Base-by-base conservation (phyloP, 2,113 vertebrate species). In the Hiodon alosoides region DNA sequence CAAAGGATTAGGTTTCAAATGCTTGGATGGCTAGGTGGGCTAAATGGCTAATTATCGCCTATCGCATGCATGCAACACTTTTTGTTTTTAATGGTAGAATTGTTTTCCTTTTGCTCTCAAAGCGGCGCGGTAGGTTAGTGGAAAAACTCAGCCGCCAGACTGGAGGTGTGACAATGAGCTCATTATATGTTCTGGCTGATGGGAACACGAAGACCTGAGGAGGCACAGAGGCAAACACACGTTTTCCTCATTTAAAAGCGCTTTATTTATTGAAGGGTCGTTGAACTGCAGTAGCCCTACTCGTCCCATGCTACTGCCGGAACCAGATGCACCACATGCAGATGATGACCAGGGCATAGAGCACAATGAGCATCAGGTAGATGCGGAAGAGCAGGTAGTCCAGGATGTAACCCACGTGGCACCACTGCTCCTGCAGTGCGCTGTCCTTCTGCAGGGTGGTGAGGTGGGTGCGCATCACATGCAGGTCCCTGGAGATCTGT, bases 291-390 rank as follows among this genome's bases (percentile, higher is more conserved):
- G 17, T 70, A 31, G 5, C 7, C 10, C 16, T 57, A 13, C 13
- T 16, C 13, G 53, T 9, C 7, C 17, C 67, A 53, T 55, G 51
- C 13, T 68, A 90, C 73, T 87, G 88, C 64, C 68, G 85, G 75
- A 90, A 92, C 92, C 92, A 93, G 82, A 93, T 72, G 79, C 92
- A 93, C 92, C 92, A 93, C 90, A 93, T 92, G 77, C 78, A 84
- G 82, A 91, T 91, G 75, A 93, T 92, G 74, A 92, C 89, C 57
- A 92, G 17, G 2, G 89, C 89, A 2, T 93, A 93, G 64, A 85
- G 89, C 51, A 82, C 82, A 81, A 93, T 92, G 67, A 93, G 85
- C 66, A 93, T 76, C 74, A 93, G 83, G 77, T 93, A 93, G 73
- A 91, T 85, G 62, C 91, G 87, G 81, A 93, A 93, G 3, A 93